Evolutionary conservation across 2,888 invertebrate genomes (phyloP).

Genomic region (Alviniconcha strummeri): DNA sequence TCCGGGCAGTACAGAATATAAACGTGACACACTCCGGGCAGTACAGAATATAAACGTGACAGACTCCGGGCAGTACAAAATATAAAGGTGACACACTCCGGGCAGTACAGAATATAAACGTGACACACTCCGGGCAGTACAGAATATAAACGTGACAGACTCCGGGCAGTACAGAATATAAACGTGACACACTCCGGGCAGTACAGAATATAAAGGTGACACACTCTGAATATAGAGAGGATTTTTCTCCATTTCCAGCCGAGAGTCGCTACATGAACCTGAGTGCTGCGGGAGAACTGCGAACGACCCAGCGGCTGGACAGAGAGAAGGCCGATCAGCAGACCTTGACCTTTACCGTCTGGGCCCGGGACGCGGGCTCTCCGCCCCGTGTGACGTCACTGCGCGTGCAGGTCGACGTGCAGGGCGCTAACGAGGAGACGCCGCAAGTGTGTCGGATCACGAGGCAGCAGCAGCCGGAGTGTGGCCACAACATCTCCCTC

Average conservation of each 20-base stretch:
- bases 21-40: not conserved
- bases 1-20: no score
- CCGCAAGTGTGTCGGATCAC: constrained; percentile 34
- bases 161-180: not conserved
- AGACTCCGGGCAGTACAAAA: not conserved
- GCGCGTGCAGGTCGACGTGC: constrained; percentile 26
- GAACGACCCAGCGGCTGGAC: constrained; percentile 7
- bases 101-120: not conserved
- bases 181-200: not conserved
- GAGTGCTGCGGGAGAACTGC: constrained; percentile 19
- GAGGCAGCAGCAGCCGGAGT: not conserved
- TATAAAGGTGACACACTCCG: not conserved
- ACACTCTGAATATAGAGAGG: not conserved
- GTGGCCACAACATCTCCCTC: not conserved
- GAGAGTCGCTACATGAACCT: constrained; percentile 2
- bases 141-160: not conserved
- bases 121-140: not conserved
- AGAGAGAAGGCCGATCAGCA: constrained; percentile 27
- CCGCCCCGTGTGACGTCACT: constrained; percentile 28
- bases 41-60: not conserved
- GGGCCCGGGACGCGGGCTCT: constrained; percentile 29
- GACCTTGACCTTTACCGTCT: constrained; percentile 26
- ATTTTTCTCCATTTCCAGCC: constrained; percentile 3
- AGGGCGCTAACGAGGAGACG: constrained; percentile 33
- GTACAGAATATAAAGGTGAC: not conserved